phyloP scores from a whole-genome alignment of 1,140 invertebrate species.

The Pachypeltis micranthus region DNA sequence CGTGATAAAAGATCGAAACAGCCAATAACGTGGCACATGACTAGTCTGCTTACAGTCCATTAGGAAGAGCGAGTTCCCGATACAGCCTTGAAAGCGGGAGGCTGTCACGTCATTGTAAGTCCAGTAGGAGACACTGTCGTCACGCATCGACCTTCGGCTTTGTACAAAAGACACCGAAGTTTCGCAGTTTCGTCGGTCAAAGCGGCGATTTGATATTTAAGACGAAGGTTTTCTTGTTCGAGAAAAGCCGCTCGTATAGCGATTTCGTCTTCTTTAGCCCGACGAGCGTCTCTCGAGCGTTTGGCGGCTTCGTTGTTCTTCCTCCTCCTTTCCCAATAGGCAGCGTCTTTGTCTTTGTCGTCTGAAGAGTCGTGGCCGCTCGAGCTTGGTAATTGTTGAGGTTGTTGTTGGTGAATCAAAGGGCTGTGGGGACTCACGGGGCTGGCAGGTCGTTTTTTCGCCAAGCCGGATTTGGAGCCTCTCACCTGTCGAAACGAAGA shows the following conservation, averaged over 20 bases:
- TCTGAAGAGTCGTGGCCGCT: slow-evolving; percentile 22
- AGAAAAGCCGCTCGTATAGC: slow-evolving; percentile 75
- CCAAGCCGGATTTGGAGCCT: background rate
- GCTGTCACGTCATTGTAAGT: too few species aligned
- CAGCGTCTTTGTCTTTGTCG: slow-evolving; percentile 53
- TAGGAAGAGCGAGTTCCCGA: too few species aligned
- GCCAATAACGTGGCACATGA: too few species aligned
- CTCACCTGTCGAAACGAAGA: background rate
- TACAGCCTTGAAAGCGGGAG: too few species aligned
- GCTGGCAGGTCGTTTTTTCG: slow-evolving; percentile 20
- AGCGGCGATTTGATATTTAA: slow-evolving; percentile 37
- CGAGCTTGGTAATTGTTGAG: slow-evolving; percentile 14
- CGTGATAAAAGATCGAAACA: too few species aligned
- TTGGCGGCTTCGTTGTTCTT: slow-evolving; percentile 96
- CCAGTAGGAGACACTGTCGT: too few species aligned
- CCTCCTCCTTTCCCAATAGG: slow-evolving; percentile 73
- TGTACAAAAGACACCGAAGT: slow-evolving; percentile 22
- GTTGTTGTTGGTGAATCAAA: background rate
- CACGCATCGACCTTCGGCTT: slow-evolving; percentile 9
- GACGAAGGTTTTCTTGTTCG: slow-evolving; percentile 39
- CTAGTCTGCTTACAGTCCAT: too few species aligned
- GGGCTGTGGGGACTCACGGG: background rate
- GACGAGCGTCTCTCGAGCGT: slow-evolving; percentile 74
- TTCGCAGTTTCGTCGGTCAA: slow-evolving; percentile 39
- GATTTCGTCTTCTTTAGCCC: slow-evolving; percentile 84